Conservation (phyloP, 2,113 vertebrate species). For the Phalacrocorax pelagicus region DNA sequence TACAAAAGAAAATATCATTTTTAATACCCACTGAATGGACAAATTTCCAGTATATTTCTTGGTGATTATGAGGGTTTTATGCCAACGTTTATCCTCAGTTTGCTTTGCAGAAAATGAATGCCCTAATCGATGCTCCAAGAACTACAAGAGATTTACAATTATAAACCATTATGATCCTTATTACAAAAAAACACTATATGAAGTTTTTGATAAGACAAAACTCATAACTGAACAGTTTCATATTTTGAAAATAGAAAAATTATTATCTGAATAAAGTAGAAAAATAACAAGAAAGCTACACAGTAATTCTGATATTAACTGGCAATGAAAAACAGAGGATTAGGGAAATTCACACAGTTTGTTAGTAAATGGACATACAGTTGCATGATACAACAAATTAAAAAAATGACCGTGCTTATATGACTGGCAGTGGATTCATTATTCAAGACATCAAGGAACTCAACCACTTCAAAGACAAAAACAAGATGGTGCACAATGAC, state of each 20-base stretch:
- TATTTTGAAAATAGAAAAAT: neutral
- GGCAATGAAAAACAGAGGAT: neutral
- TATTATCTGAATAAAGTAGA: neutral
- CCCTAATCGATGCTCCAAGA: neutral
- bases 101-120: neutral
- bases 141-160: neutral
- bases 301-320: neutral
- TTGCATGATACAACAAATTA: neutral
- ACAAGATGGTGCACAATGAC: neutral
- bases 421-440: neutral
- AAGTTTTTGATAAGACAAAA: neutral
- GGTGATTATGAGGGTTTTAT: neutral
- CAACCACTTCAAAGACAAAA: neutral
- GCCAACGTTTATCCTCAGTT: neutral
- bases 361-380: neutral
- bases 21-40: neutral
- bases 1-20: neutral
- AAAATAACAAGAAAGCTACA: neutral
- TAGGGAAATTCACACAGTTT: neutral
- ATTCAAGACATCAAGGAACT: neutral
- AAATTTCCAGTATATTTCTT: neutral
- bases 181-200: neutral
- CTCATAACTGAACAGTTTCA: neutral
- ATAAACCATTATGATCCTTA: neutral
- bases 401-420: neutral